Base-by-base conservation (phyloP, 2,888 invertebrate genomes). In the Melinaea menophilus region DNA sequence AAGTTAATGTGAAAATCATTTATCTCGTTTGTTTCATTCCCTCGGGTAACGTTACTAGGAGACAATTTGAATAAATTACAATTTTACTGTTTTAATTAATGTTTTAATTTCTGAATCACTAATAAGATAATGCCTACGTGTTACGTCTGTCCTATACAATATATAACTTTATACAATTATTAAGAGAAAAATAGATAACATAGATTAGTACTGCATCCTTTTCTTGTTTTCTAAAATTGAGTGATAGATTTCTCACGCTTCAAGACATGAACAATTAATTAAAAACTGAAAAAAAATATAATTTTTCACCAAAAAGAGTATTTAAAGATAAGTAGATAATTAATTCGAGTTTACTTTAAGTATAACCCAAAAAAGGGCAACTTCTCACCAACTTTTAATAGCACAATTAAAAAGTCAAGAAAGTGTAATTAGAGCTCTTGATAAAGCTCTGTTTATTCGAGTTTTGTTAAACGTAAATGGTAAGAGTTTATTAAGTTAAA, bases 61-160 rank as follows among this genome's bases (percentile, higher is more conserved):
- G 9, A 41, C 55, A 55, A 59, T 59, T 59, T 59, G 31, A 22
- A 59, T 55, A 33, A 55, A 59, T 55, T 59, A 59, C 54, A 59
- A 59, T 59, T 45, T 45, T 54, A 41, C 11, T 9, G 9, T 41
- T 41, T 9, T 41, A 9, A 9, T 9, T 9, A 41, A 3, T 9
- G 41, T 41, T 41, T 41, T 9, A 41, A 41, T 41, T 9, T 41
- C 41, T 41, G 41, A 41, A 41, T 41, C 41, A 41, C 41, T 9
- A 9, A 41, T 41, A 41, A 41, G 9, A 9, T 41, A 41, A 41
- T 41, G 9, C 41, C 41, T 9, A 41, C 41, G 41, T 41, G 9
- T 41, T 41, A 41, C 9, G 9, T n/a, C n/a, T n/a, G n/a, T n/a
- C n/a, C n/a, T n/a, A n/a, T n/a, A n/a, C n/a, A n/a, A n/a, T n/a